Conservation (phyloP, 1,140 invertebrate genomes). For the Arion vulgaris region DNA sequence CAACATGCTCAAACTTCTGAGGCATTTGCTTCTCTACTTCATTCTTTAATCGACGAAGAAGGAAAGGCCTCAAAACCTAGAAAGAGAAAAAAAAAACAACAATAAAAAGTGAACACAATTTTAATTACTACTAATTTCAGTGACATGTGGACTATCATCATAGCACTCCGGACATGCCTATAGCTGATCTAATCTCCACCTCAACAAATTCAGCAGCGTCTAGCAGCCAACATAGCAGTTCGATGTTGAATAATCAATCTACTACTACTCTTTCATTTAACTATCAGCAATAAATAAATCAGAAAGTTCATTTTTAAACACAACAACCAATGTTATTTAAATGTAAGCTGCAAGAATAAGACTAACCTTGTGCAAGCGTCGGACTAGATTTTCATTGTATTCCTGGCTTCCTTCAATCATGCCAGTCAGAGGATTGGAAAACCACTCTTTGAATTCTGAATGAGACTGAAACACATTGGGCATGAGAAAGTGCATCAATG, state of each 20-base stretch:
- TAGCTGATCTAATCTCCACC: too few relatives aligned
- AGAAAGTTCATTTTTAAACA: too few relatives aligned
- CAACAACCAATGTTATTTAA: too few relatives aligned
- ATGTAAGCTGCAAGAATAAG: too few relatives aligned
- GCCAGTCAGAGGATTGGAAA: slow-evolving; percentile 96
- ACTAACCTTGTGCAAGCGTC: slow-evolving; percentile 92
- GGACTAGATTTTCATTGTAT: slow-evolving; percentile 94
- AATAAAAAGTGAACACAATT: not conserved
- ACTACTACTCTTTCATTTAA: too few relatives aligned
- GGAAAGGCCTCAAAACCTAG: slow-evolving; percentile 95
- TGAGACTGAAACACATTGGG: slow-evolving; percentile 99
- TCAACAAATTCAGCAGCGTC: too few relatives aligned
- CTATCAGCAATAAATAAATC: too few relatives aligned
- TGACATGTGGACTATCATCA: too few relatives aligned
- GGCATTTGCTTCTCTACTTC: slow-evolving; percentile 99
- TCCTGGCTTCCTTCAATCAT: slow-evolving; percentile 98
- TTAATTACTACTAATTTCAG: too few relatives aligned
- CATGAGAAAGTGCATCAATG: slow-evolving; percentile 99
- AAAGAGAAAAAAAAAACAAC: slow-evolving; percentile 21
- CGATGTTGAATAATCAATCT: too few relatives aligned
- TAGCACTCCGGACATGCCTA: too few relatives aligned
- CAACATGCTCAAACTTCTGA: slow-evolving; percentile 98
- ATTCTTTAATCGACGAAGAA: slow-evolving; percentile 93
- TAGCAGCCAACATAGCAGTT: too few relatives aligned
- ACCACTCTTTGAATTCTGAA: slow-evolving; percentile 97